Evolutionary conservation across 2,888 invertebrate species (phyloP), one percentile per base, ranked within the genome.

Genomic region (Sceliomorpha sp.): DNA sequence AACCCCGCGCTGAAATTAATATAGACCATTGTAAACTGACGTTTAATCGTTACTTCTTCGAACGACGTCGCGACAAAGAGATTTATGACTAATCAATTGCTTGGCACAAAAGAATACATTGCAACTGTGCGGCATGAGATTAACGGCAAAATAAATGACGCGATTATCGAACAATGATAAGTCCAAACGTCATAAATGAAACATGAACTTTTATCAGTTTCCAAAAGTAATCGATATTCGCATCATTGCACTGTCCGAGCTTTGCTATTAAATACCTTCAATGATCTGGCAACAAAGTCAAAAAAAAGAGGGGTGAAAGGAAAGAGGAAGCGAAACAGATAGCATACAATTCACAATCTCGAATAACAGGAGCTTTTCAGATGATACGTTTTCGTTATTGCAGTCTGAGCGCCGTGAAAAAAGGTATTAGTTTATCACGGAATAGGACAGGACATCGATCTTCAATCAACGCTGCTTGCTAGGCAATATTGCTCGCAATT

Each of bases 401-500:
- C 50, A 27, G 36, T 34, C 27, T 17, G 36, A 26, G 44, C n/a
- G 37, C 34, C 10, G 51, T 45, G 26, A 37, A 51, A 58, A n/a
- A 27, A 44, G 36, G 45, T 39, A 45, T 20, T 17, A 62, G 39
- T 53, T 37, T 39, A 13, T 53, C 40, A 47, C 47, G 56, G 42
- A 51, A n/a, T n/a, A n/a, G n/a, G n/a, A 59, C 42, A 44, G 53
- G 60, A 58, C 64, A 72, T 66, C 64, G 56, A 72, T 69, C 60
- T 66, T 63, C 53, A 55, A 72, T 69, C 51, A 58, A 60, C 56
- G 42, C 53, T 40, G 32, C 59, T 59, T 59, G 42, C 39, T 48
- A 48, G 27, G 42, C 59, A 48, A 59, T 59, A 40, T 59, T 32
- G 39, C 34, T 47, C 31, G 45, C 39, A 37, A 27, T 27, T 34